Evolutionary conservation across 1,140 invertebrate genomes (phyloP).

Genomic region (Anagrus nilaparvatae): DNA sequence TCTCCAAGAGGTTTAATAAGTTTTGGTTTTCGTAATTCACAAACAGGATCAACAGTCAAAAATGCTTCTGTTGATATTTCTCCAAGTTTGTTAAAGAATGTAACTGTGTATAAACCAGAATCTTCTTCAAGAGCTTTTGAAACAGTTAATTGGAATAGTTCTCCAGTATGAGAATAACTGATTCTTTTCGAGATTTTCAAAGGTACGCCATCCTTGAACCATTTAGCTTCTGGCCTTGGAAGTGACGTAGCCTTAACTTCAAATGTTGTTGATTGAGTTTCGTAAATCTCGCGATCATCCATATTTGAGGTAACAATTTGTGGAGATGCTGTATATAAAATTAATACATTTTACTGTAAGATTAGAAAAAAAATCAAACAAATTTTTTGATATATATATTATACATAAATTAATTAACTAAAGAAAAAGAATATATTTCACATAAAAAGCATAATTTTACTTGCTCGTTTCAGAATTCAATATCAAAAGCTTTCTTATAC

Average conservation of each 20-base stretch:
- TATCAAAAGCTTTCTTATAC: slow-evolving; percentile 3
- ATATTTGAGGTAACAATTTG: slow-evolving; percentile 60
- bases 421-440: not conserved
- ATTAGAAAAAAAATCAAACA: not conserved
- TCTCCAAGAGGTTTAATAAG: slow-evolving; percentile 58
- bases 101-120: slow-evolving; percentile 66
- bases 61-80: slow-evolving; percentile 58
- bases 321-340: slow-evolving; percentile 58
- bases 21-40: slow-evolving; percentile 66
- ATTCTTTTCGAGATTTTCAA: slow-evolving; percentile 51
- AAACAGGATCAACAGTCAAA: slow-evolving; percentile 58
- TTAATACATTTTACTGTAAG: no score
- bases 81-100: slow-evolving; percentile 65
- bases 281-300: slow-evolving; percentile 61
- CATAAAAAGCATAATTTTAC: not conserved
- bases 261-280: slow-evolving; percentile 63
- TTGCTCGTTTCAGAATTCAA: slow-evolving; percentile 3
- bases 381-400: not conserved
- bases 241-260: slow-evolving; percentile 60
- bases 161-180: slow-evolving; percentile 56
- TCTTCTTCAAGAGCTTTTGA: slow-evolving; percentile 58
- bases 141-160: slow-evolving; percentile 62
- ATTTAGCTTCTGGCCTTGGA: slow-evolving; percentile 66
- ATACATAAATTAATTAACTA: not conserved
- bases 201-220: slow-evolving; percentile 62